These are phyloP conservation scores for Pediacus dermestoides DNA, from an alignment of 2,888 invertebrate genomes.

Conservation along the genomic window DNA sequence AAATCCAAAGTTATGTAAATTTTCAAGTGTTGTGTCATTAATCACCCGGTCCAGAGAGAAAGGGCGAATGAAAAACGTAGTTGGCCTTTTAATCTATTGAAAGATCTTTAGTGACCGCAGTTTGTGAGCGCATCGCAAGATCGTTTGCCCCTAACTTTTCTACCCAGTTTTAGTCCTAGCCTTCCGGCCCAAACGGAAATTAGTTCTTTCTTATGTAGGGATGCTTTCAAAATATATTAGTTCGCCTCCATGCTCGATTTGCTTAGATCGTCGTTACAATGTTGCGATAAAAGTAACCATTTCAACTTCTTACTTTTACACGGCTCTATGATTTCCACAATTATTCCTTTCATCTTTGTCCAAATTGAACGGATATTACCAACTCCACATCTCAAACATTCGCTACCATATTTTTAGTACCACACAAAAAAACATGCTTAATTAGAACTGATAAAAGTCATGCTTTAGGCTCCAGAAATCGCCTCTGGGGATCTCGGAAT, in stretches of 20 bases:
- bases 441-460: too few species aligned
- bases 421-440: too few species aligned
- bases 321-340: too few species aligned
- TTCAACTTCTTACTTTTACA: constrained; percentile 22
- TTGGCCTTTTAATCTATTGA: constrained; percentile 40
- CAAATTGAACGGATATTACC: too few species aligned
- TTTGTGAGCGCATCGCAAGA: constrained; percentile 37
- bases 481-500: too few species aligned
- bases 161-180: constrained; percentile 43
- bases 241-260: constrained; percentile 44
- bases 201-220: constrained; percentile 47
- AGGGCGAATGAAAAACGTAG: constrained; percentile 34
- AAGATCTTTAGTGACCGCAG: constrained; percentile 43
- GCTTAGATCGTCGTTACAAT: constrained; percentile 39
- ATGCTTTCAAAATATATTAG: constrained; percentile 44
- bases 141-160: constrained; percentile 38
- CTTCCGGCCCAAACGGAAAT: constrained; percentile 45
- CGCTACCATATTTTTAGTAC: too few species aligned
- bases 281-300: constrained; percentile 36
- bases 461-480: too few species aligned
- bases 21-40: too few species aligned
- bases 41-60: too few species aligned
- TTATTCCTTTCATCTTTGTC: too few species aligned
- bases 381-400: too few species aligned
- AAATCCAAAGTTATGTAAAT: too few species aligned